A percentile compares a stretch with the other conserved stretches of the same genome.
Conservation (phyloP, 2,797 vertebrate genomes). For the Antrozous pallidus region DNA sequence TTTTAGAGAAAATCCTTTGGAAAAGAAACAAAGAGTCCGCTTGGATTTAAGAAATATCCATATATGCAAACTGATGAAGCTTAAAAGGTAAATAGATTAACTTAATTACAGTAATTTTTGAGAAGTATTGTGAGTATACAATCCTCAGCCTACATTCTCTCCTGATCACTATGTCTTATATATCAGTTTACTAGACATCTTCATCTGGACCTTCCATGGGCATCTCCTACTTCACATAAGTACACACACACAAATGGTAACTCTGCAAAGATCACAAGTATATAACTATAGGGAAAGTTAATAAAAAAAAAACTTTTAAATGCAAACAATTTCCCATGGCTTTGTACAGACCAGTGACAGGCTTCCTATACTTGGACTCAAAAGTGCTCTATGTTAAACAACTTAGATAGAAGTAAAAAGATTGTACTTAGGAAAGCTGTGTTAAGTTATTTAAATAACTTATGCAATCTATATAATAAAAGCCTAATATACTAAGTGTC, state of each 20-base stretch:
- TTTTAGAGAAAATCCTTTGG: conserved; percentile 51
- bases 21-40: neutral
- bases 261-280: neutral
- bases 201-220: neutral
- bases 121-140: neutral
- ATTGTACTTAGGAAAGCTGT: neutral
- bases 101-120: neutral
- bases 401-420: neutral
- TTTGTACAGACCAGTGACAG: neutral
- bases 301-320: neutral
- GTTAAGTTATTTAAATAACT: conserved; percentile 29
- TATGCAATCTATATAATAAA: neutral
- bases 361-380: neutral
- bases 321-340: neutral
- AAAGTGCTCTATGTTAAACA: neutral
- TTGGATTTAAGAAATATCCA: neutral
- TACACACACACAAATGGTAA: neutral
- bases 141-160: neutral
- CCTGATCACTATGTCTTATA: neutral
- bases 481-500: no score
- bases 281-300: neutral
- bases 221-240: neutral
- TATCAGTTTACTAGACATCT: neutral
- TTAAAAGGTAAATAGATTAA: conserved; percentile 11
- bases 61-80: neutral